Evolutionary conservation across 2,888 invertebrate species (phyloP).

Genomic region (Drosophila subquinaria): DNA sequence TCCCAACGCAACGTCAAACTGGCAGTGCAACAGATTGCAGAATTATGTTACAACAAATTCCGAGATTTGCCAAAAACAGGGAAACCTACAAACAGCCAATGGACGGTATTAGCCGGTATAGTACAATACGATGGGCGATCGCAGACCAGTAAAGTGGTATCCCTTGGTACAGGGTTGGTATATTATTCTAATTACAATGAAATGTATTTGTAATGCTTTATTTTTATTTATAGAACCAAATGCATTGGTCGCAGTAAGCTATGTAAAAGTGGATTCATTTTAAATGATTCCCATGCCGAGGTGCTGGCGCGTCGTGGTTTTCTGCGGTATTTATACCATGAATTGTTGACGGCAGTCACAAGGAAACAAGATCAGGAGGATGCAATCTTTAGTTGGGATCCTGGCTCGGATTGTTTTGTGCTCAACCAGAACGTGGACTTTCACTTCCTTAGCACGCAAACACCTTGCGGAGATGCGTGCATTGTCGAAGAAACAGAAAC

Average conservation of each 20-base stretch:
- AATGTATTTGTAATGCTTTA: background rate
- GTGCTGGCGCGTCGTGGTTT: constrained; percentile 94
- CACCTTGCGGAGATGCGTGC: constrained; percentile 97
- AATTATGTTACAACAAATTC: constrained; percentile 88
- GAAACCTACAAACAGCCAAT: constrained; percentile 91
- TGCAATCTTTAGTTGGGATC: constrained; percentile 83
- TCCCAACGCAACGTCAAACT: constrained; percentile 1
- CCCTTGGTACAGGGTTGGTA: constrained; percentile 87
- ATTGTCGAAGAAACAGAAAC: constrained; percentile 87
- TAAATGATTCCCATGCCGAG: constrained; percentile 98
- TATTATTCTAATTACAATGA: background rate
- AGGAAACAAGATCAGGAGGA: constrained; percentile 58
- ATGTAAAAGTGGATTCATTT: constrained; percentile 88
- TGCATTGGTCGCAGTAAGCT: constrained; percentile 92
- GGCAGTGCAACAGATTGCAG: constrained; percentile 85
- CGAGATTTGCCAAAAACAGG: constrained; percentile 90
- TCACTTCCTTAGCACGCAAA: constrained; percentile 94
- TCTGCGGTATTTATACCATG: constrained; percentile 90
- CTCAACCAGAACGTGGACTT: constrained; percentile 89
- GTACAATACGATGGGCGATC: constrained; percentile 86
- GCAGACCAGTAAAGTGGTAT: constrained; percentile 87
- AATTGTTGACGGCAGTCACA: constrained; percentile 85
- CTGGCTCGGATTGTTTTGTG: constrained; percentile 84
- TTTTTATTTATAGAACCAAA: constrained; percentile 91
- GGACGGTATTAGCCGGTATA: constrained; percentile 93